Percentiles rank a stretch among this genome's conserved stretches.
Conservation (phyloP, 2,888 invertebrate genomes). For the Pristionchus exspectatus region DNA sequence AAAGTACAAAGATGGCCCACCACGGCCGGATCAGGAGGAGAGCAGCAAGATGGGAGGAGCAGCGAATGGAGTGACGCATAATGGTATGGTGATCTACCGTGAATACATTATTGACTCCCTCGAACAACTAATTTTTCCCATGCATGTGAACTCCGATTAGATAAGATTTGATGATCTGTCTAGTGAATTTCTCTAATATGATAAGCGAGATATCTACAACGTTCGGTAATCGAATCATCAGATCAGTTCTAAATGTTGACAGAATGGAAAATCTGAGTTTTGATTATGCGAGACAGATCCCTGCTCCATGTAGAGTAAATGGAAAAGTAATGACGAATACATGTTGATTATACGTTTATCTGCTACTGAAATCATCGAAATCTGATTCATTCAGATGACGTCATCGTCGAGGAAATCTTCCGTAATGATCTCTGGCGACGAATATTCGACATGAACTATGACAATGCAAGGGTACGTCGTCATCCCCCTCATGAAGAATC, state of each 20-base stretch:
- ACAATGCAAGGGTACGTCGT: slow-evolving; percentile 50
- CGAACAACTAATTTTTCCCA: background rate
- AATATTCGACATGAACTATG: slow-evolving; percentile 54
- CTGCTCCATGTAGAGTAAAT: no score
- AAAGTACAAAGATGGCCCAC: slow-evolving; percentile 47
- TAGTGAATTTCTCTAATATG: background rate
- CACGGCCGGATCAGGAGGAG: background rate
- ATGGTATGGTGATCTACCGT: background rate
- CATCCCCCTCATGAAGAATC: background rate
- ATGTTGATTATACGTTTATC: no score
- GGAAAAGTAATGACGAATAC: no score
- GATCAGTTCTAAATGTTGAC: background rate
- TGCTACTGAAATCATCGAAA: no score
- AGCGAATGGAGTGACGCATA: slow-evolving; percentile 38
- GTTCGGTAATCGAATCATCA: background rate
- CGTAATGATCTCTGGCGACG: slow-evolving; percentile 50
- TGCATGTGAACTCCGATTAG: background rate
- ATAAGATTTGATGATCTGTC: no score
- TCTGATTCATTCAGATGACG: slow-evolving; percentile 10
- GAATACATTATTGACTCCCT: background rate
- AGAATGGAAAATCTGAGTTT: no score
- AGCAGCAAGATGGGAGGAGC: slow-evolving; percentile 36
- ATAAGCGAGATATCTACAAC: background rate
- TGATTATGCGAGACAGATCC: no score
- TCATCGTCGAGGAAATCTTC: slow-evolving; percentile 48